A percentile compares a stretch with the other conserved stretches of the same genome.
Evolutionary conservation across 1,140 invertebrate genomes (phyloP).

Genomic region (Drosophila malerkotliana): DNA sequence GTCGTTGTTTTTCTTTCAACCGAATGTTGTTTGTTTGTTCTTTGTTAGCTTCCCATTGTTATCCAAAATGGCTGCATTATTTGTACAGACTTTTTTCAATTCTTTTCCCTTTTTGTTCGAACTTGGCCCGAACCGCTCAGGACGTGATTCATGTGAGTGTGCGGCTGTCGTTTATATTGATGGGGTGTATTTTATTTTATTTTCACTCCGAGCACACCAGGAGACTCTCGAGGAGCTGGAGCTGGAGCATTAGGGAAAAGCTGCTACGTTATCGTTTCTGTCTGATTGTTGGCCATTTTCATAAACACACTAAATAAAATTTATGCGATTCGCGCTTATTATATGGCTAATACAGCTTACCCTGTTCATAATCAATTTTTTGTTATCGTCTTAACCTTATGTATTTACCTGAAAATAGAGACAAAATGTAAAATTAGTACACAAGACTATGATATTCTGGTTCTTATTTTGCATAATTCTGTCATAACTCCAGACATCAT

Average conservation of each 20-base stretch:
- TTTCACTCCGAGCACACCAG: constrained; percentile 20
- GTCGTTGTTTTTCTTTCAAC: constrained; percentile 15
- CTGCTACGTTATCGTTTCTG: constrained; percentile 67
- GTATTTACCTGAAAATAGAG: not conserved
- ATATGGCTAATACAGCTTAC: constrained; percentile 63
- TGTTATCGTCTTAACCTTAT: not conserved
- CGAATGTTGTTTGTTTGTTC: constrained; percentile 51
- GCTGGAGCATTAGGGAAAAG: constrained; percentile 43
- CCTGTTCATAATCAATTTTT: constrained; percentile 2
- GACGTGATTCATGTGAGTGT: constrained; percentile 73
- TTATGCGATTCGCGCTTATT: constrained; percentile 54
- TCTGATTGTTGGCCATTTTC: constrained; percentile 79
- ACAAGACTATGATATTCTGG: not conserved
- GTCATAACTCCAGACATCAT: not conserved
- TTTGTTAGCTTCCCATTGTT: constrained; percentile 76
- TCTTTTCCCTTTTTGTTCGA: constrained; percentile 26
- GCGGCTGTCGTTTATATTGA: constrained; percentile 73
- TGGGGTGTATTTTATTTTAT: constrained; percentile 80
- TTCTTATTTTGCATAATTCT: constrained; percentile 7
- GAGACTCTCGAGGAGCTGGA: constrained; percentile 10
- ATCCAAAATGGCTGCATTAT: constrained; percentile 81
- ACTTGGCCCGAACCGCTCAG: constrained; percentile 43
- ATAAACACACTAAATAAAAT: constrained; percentile 73
- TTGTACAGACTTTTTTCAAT: constrained; percentile 67
- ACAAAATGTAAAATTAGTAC: not conserved